Base-by-base conservation (phyloP, 2,888 invertebrate species). In the Phalangium opilio region DNA sequence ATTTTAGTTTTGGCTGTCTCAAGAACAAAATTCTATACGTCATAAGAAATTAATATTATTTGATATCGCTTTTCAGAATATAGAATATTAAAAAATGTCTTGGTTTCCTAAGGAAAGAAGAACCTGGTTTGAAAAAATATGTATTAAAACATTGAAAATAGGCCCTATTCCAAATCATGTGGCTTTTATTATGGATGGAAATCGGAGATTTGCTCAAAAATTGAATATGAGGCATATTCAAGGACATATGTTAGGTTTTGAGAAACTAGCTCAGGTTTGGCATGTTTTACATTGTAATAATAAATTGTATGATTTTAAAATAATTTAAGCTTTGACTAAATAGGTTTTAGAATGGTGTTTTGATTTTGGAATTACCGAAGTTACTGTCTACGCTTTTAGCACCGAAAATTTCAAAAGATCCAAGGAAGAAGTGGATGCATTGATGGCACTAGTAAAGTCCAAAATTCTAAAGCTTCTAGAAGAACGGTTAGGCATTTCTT, bases 161-260 rank as follows among this genome's bases (percentile, higher is more conserved):
- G 91, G 91, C 3, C 75, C 78, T 27, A 70, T 95, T 50, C 96
- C 96, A 0, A 75, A 76, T 52, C 98, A 98, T 67, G 74, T 98
- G 54, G 95, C 95, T 1, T 82, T 98, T 63, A 96, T 98, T 52
- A 96, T 98, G 95, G 96, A 98, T 69, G 96, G 96, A 5, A 98
- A 98, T 67, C 75, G 96, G 46, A 74, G 96, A 45, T 98, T 77
- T 68, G 96, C 96, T 0, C 78, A 75, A 54, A 85, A 84, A 61
- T 75, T 77, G 39, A 76, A 80, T 39, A 74, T 86, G 1, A 71
- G 78, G 45, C 81, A 78, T 59, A 72, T 78, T 43, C 77, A 80
- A 56, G 91, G 96, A 0, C 96, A 98, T 67, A 67, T 73, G 7
- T 77, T 75, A 65, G 89, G 89, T 8, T 86, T 85, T 66, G 78